phyloP scores from a whole-genome alignment of 2,797 vertebrate species.

The Delichon dasypus region DNA sequence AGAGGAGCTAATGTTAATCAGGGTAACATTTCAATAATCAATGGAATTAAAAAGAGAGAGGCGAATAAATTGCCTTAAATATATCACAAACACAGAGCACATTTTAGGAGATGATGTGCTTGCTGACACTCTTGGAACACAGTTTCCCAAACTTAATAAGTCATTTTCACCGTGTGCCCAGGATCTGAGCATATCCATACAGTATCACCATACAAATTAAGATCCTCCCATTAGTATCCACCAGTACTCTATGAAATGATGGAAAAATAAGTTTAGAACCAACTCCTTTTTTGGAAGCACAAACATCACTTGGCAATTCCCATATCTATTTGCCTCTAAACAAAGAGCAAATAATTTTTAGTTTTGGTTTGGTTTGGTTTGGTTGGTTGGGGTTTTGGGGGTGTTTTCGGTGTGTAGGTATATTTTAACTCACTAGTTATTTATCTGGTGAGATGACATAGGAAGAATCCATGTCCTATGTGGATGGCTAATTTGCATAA shows the following conservation, averaged over 20 bases:
- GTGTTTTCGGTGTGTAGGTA: not conserved
- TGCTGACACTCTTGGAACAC: not conserved
- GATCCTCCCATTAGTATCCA: not conserved
- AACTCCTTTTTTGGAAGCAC: not conserved
- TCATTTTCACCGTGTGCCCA: not conserved
- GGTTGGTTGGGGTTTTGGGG: not conserved
- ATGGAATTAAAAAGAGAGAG: not conserved
- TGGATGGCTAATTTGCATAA: not conserved
- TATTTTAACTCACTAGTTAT: not conserved
- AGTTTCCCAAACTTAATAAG: not conserved
- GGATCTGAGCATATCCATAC: not conserved
- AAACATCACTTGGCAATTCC: not conserved
- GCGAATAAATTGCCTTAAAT: not conserved
- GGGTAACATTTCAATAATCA: not conserved
- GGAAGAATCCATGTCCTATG: not conserved
- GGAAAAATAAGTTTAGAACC: not conserved
- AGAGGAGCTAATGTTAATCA: not conserved
- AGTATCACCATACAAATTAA: too few relatives aligned
- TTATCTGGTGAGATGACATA: not conserved
- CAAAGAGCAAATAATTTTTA: not conserved
- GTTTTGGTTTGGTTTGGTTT: not conserved
- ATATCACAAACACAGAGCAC: not conserved
- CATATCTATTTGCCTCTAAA: not conserved
- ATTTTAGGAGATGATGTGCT: not conserved
- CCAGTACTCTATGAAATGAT: not conserved